phyloP scores from a whole-genome alignment of 2,797 vertebrate species.

The Semaprochilodus insignis region DNA sequence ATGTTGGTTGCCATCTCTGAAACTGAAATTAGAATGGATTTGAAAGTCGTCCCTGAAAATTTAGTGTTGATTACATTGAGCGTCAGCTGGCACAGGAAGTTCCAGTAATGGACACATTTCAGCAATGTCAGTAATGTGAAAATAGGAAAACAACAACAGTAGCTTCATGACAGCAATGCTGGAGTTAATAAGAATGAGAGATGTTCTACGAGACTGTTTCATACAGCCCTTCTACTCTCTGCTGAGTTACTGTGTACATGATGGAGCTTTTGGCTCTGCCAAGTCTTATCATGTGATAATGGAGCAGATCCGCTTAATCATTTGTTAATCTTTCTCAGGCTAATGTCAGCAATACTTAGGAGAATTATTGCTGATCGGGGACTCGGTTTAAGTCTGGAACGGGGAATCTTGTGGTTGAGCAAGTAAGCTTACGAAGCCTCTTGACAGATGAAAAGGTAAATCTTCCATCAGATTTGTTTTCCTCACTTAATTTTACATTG shows the following conservation, averaged over 20 bases:
- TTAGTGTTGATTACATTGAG: slow-evolving; percentile 38
- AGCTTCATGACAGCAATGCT: slow-evolving; percentile 31
- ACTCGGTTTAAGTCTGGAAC: slow-evolving; percentile 64
- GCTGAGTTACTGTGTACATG: slow-evolving; percentile 46
- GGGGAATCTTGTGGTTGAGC: slow-evolving; percentile 57
- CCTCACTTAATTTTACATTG: slow-evolving; percentile 52
- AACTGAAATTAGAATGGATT: slow-evolving; percentile 54
- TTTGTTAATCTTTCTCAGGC: slow-evolving; percentile 69
- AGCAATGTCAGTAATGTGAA: slow-evolving; percentile 44
- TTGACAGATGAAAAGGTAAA: slow-evolving; percentile 66
- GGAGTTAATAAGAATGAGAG: slow-evolving; percentile 35
- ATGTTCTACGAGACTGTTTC: slow-evolving; percentile 26
- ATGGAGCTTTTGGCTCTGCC: slow-evolving; percentile 52
- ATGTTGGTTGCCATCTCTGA: slow-evolving; percentile 42
- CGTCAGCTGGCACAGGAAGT: slow-evolving; percentile 32
- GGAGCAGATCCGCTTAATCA: slow-evolving; percentile 69
- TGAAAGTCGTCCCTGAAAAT: slow-evolving; percentile 34
- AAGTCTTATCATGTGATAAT: slow-evolving; percentile 58
- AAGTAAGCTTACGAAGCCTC: slow-evolving; percentile 68
- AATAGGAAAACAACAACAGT: slow-evolving; percentile 42
- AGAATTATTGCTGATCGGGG: slow-evolving; percentile 65
- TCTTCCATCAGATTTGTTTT: slow-evolving; percentile 47
- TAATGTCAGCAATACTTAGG: slow-evolving; percentile 64
- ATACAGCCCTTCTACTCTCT: slow-evolving; percentile 39
- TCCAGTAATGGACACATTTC: slow-evolving; percentile 24